A percentile compares a stretch with the other conserved stretches of the same genome.
phyloP scores from a whole-genome alignment of 1,140 invertebrate species.

The Pachyrhynchus sulphureomaculatus region DNA sequence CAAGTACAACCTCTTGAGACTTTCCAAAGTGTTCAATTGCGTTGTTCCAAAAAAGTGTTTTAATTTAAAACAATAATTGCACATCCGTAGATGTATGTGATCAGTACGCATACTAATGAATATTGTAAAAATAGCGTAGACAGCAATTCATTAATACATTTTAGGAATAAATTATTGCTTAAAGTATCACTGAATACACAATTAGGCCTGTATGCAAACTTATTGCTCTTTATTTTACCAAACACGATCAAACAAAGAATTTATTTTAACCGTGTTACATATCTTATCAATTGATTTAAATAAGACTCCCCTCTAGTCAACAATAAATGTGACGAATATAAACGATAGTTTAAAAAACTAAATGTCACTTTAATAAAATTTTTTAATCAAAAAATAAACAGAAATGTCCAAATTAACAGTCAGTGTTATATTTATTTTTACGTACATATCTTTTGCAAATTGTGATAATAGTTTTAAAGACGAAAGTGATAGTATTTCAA shows the following conservation, averaged over 20 bases:
- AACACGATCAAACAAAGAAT: slow-evolving; percentile 22
- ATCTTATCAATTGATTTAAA: slow-evolving; percentile 17
- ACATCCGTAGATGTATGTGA: too few relatives aligned
- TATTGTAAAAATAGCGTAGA: not conserved
- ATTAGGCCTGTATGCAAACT: not conserved
- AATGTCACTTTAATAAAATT: too few relatives aligned
- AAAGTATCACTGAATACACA: slow-evolving; percentile 8
- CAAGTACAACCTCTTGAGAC: too few relatives aligned
- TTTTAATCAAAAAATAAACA: too few relatives aligned
- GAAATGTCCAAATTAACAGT: slow-evolving; percentile 7
- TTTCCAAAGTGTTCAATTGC: too few relatives aligned
- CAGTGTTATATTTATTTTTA: not conserved
- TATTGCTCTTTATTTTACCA: slow-evolving; percentile 11
- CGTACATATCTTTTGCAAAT: not conserved
- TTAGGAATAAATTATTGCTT: slow-evolving; percentile 20
- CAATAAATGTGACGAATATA: slow-evolving; percentile 10
- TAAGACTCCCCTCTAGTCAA: slow-evolving; percentile 12
- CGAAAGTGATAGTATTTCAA: slow-evolving; percentile 37
- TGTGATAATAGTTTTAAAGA: slow-evolving; percentile 21
- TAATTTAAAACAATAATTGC: too few relatives aligned
- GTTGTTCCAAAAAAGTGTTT: too few relatives aligned
- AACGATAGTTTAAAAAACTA: not conserved
- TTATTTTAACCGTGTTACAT: slow-evolving; percentile 29
- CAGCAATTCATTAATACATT: slow-evolving; percentile 2
- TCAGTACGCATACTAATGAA: too few relatives aligned